Percentiles rank a stretch among this genome's conserved stretches.
Conservation (phyloP, 2,797 vertebrate genomes). For the Xenops minutus region DNA sequence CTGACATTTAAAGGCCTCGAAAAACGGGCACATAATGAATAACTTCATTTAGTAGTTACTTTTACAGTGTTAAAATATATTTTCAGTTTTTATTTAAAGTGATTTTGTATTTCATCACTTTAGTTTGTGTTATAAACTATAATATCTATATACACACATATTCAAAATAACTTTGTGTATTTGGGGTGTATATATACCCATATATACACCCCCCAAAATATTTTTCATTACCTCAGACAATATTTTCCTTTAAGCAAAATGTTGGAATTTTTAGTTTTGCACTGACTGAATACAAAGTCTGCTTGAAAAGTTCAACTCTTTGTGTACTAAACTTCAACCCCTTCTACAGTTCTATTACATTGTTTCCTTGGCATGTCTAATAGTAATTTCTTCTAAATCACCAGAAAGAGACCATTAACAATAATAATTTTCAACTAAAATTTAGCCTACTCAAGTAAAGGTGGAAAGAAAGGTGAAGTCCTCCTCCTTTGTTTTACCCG, state of each 20-base stretch:
- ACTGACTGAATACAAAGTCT: neutral
- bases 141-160: neutral
- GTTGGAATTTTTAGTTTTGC: neutral
- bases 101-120: neutral
- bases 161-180: neutral
- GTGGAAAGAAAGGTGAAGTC: neutral
- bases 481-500: neutral
- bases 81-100: neutral
- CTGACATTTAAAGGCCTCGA: neutral
- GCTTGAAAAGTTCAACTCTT: neutral
- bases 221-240: neutral
- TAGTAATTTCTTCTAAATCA: neutral
- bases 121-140: neutral
- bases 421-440: neutral
- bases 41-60: neutral
- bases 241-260: neutral
- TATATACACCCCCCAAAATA: neutral
- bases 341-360: neutral
- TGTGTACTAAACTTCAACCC: neutral
- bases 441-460: neutral
- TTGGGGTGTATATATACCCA: neutral
- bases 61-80: neutral
- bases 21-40: neutral
- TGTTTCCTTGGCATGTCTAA: neutral
- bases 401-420: neutral